Evolutionary conservation across 2,113 vertebrate genomes (phyloP), one percentile per base, ranked within the genome.

Genomic region (Leptobrachium leishanense): DNA sequence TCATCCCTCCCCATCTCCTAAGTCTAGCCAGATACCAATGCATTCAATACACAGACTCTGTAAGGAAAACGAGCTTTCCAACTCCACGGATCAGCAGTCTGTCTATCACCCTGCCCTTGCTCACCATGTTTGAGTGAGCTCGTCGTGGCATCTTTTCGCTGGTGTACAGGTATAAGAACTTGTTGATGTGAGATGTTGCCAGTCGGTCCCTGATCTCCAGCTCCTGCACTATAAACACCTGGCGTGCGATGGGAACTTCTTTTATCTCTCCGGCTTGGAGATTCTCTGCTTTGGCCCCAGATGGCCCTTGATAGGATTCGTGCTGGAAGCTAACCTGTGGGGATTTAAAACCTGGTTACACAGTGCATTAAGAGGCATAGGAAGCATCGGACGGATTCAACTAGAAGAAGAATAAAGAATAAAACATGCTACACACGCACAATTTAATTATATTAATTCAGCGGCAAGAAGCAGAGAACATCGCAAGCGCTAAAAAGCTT

Each of bases 141-240:
- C 95, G 86, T 43, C 96, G 91, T 0, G 96, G 96, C 94, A 96
- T 95, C 84, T 91, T 93, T 87, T 97, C 96, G 1, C 96, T 97
- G 5, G 95, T 97, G 92, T 96, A 92, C 82, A 97, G 88, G 86
- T 97, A 95, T 79, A 97, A 92, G 85, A 97, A 97, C 89, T 97
- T 97, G 92, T 97, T 96, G 87, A 97, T 92, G 86, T 96, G 93
- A 6, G 96, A 97, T 71, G 95, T 90, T 71, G 96, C 95, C 43
- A 97, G 89, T 5, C 95, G 90, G 83, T 97, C 96, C 0, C 95
- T 92, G 63, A 97, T 90, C 88, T 97, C 96, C 39, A 97, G 87
- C 87, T 97, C 96, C 85, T 97, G 96, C 6, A 97, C 96, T 0
- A 97, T 92, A 84, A 97, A 96, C 65, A 97, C 95, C 87, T 97